A percentile compares a stretch with the other conserved stretches of the same genome.
Conservation (phyloP, 2,113 vertebrate species). For the Oryzias woworae region DNA sequence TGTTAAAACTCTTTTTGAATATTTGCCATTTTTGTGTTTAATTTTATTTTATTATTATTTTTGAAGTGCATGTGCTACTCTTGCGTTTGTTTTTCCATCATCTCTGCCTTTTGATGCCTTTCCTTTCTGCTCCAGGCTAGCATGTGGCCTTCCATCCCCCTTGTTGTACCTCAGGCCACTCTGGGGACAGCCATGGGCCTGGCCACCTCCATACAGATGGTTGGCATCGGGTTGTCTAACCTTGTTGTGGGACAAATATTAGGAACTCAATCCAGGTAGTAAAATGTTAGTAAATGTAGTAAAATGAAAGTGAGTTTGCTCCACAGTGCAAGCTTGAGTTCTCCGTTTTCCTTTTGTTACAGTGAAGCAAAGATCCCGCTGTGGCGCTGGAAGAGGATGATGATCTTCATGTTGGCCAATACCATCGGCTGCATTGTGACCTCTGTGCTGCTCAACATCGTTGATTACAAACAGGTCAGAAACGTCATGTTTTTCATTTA, state of each 20-base stretch:
- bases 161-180: conserved; percentile 82
- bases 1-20: too few species aligned
- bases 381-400: conserved; percentile 83
- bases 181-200: conserved; percentile 83
- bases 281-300: too few species aligned
- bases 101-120: background rate
- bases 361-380: conserved; percentile 82
- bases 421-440: conserved; percentile 75
- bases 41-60: background rate
- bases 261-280: conserved; percentile 78
- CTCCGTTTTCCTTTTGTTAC: background rate
- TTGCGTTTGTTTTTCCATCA: background rate
- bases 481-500: background rate
- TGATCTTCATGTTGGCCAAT: conserved; percentile 85
- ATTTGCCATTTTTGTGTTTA: too few species aligned
- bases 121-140: conserved; percentile 69
- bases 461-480: conserved; percentile 79
- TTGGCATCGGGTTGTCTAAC: conserved; percentile 81
- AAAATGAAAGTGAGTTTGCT: background rate
- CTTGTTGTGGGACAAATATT: conserved; percentile 81
- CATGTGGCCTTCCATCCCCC: conserved; percentile 84
- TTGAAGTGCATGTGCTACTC: background rate
- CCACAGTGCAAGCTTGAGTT: background rate
- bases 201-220: conserved; percentile 82
- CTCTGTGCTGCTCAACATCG: conserved; percentile 77